phyloP scores from a whole-genome alignment of 2,888 invertebrate species.

The Drosophila ustulata region DNA sequence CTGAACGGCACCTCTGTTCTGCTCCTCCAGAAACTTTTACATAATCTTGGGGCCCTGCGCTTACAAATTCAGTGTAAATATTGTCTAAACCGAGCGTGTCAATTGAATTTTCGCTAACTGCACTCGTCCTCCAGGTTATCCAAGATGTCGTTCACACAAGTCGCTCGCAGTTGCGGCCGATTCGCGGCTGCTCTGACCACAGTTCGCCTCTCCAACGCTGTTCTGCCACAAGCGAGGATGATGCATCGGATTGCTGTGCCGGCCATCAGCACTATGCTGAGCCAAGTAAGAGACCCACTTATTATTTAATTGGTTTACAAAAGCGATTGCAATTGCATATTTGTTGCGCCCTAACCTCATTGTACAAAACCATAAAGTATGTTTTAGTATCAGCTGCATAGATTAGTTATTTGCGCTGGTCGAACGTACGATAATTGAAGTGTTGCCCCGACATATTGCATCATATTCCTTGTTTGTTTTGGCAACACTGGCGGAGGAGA shows the following conservation, averaged over 20 bases:
- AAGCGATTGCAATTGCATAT: slow-evolving; percentile 11
- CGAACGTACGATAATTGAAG: slow-evolving; percentile 1
- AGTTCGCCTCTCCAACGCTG: slow-evolving; percentile 62
- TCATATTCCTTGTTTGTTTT: slow-evolving; percentile 28
- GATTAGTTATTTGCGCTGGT: slow-evolving; percentile 2
- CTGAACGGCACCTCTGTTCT: slow-evolving; percentile 42
- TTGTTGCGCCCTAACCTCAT: slow-evolving; percentile 76
- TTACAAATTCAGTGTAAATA: slow-evolving; percentile 69
- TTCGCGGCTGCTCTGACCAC: slow-evolving; percentile 74
- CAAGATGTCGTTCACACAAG: slow-evolving; percentile 83
- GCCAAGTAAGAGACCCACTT: slow-evolving; percentile 63
- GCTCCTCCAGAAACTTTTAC: slow-evolving; percentile 82
- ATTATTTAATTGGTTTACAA: neutral
- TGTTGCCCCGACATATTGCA: slow-evolving; percentile 32
- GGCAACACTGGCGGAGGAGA: neutral
- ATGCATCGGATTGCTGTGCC: slow-evolving; percentile 80
- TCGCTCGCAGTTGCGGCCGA: slow-evolving; percentile 82
- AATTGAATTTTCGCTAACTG: slow-evolving; percentile 5
- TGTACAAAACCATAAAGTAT: slow-evolving; percentile 33
- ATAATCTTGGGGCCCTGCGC: slow-evolving; percentile 77
- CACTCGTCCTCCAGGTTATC: slow-evolving; percentile 48
- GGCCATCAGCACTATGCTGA: slow-evolving; percentile 71
- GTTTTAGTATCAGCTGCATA: slow-evolving; percentile 15
- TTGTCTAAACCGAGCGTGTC: slow-evolving; percentile 25
- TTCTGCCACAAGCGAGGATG: slow-evolving; percentile 78